Evolutionary conservation across 2,113 vertebrate genomes (phyloP).

Genomic region (Esox niger): DNA sequence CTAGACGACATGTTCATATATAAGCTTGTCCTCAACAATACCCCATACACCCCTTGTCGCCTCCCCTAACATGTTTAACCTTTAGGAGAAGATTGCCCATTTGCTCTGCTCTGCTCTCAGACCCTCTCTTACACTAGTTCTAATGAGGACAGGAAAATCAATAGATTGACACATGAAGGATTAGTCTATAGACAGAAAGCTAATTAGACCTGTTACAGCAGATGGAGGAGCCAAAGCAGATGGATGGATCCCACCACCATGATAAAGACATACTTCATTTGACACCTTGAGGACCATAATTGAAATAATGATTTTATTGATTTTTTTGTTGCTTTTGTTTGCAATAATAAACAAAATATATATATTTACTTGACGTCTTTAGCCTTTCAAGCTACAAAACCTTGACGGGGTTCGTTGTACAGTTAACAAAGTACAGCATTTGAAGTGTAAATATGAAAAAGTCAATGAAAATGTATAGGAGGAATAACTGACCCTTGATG

Average conservation of each 20-base stretch:
- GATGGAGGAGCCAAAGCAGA: conserved; percentile 53
- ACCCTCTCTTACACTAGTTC: conserved; percentile 43
- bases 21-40: conserved; percentile 37
- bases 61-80: conserved; percentile 65
- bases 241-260: conserved; percentile 58
- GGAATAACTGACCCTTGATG: too few species aligned
- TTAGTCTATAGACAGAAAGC: conserved; percentile 67
- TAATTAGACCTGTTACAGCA: conserved; percentile 60
- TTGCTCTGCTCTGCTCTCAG: conserved; percentile 39
- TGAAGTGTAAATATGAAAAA: too few species aligned
- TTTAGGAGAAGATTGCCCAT: conserved; percentile 54
- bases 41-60: conserved; percentile 24
- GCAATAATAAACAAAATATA: background rate
- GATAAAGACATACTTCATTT: conserved; percentile 59
- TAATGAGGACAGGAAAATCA: conserved; percentile 71
- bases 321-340: conserved; percentile 26
- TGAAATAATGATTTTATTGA: conserved; percentile 59
- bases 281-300: conserved; percentile 56
- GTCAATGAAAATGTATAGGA: too few species aligned
- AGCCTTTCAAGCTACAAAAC: background rate
- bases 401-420: background rate
- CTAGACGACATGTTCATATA: conserved; percentile 47
- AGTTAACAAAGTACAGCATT: background rate
- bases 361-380: background rate
- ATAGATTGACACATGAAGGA: conserved; percentile 73